Conservation (phyloP, 2,797 vertebrate species). For the Myotis daubentonii region DNA sequence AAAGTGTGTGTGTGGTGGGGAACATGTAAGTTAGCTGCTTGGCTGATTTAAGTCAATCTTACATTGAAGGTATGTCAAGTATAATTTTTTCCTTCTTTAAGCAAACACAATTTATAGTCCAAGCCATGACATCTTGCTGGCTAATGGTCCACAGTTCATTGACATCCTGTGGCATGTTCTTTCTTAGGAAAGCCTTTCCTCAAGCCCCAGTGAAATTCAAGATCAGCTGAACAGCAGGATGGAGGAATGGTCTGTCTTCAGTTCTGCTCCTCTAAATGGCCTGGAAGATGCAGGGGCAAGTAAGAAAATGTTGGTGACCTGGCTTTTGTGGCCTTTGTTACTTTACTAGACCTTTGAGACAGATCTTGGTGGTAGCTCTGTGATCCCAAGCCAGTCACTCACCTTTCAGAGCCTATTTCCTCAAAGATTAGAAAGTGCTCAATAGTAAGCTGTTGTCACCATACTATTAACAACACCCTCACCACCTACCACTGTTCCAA, state of each 20-base stretch:
- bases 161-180: neutral
- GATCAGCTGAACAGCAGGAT: neutral
- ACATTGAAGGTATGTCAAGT: neutral
- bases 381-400: neutral
- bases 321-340: neutral
- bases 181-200: constrained; percentile 43
- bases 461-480: neutral
- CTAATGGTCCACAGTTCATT: neutral
- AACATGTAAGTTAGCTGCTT: neutral
- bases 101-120: constrained; percentile 35
- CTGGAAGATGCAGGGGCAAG: neutral
- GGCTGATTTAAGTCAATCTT: constrained; percentile 29
- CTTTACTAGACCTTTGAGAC: neutral
- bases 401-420: neutral
- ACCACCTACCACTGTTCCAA: neutral
- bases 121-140: constrained; percentile 20
- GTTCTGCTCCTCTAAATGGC: neutral
- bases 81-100: constrained; percentile 7
- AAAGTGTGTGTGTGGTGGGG: neutral
- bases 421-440: neutral
- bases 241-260: neutral
- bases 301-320: neutral
- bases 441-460: neutral
- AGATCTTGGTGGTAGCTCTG: neutral
- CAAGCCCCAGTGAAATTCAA: neutral